phyloP scores from a whole-genome alignment of 2,888 invertebrate species.

The Lepetodrilus schrolli region DNA sequence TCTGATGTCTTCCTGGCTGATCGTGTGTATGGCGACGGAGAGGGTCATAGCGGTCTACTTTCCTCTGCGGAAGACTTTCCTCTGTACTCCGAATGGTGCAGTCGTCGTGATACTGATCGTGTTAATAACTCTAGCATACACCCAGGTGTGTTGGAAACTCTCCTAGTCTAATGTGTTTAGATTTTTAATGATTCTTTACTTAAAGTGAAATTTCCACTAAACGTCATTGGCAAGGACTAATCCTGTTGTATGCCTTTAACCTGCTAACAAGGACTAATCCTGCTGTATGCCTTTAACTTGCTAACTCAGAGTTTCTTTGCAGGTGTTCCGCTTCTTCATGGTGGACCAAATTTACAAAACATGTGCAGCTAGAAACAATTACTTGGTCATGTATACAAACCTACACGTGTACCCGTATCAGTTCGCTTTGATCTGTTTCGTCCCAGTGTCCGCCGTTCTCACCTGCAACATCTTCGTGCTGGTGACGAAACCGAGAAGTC shows the following conservation, averaged over 20 bases:
- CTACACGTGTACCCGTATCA: conserved; percentile 68
- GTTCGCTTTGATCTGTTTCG: conserved; percentile 58
- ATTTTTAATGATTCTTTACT: no score
- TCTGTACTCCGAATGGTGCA: conserved; percentile 63
- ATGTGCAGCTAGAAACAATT: conserved; percentile 47
- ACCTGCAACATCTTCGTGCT: conserved; percentile 65
- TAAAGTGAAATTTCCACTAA: no score
- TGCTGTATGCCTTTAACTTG: no score
- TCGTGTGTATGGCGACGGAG: conserved; percentile 72
- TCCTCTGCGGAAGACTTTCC: conserved; percentile 64
- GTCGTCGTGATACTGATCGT: conserved; percentile 58
- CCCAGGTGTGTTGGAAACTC: conserved; percentile 61
- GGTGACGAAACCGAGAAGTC: conserved; percentile 35
- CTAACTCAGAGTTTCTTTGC: conserved; percentile 40
- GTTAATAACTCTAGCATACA: conserved; percentile 58
- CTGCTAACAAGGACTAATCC: no score
- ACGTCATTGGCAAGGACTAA: no score
- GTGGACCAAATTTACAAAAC: conserved; percentile 41
- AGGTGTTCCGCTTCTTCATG: conserved; percentile 58
- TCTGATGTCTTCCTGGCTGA: conserved; percentile 71
- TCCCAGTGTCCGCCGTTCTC: conserved; percentile 65
- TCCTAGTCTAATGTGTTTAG: no score
- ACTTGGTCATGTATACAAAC: conserved; percentile 52
- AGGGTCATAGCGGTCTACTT: conserved; percentile 68
- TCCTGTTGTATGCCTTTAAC: no score